Percentiles rank a stretch among this genome's conserved stretches.
These are phyloP conservation scores for Prolemur simus DNA, from an alignment of 2,113 vertebrate genomes.

Conservation along the genomic window DNA sequence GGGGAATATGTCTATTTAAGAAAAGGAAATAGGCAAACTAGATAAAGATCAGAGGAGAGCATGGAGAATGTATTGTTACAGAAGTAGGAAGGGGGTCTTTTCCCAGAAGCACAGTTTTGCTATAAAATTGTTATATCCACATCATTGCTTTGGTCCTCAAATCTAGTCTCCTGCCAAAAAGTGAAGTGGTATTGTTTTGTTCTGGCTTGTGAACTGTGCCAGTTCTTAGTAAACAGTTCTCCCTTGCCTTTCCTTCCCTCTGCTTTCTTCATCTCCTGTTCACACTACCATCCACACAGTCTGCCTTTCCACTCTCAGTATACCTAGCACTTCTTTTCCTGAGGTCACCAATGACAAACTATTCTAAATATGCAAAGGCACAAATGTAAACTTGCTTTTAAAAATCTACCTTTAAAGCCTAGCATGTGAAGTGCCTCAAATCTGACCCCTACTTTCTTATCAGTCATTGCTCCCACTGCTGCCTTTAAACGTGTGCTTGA, in stretches of 20 bases:
- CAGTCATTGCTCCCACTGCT: background rate
- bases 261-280: conserved; percentile 18
- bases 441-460: background rate
- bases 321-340: background rate
- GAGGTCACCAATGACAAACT: background rate
- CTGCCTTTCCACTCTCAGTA: background rate
- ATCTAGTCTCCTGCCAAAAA: background rate
- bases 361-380: background rate
- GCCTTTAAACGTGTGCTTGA: background rate
- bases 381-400: background rate
- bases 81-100: background rate
- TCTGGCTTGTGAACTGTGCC: background rate
- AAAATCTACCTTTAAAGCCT: background rate
- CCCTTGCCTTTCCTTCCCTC: background rate
- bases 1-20: background rate
- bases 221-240: background rate
- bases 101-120: background rate
- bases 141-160: conserved; percentile 5
- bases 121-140: background rate
- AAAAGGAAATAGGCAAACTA: conserved; percentile 6
- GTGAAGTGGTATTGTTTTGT: background rate
- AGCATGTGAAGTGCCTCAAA: background rate
- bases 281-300: background rate
- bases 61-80: background rate
- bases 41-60: background rate